These are phyloP conservation scores for Harpalus rubripes DNA, from an alignment of 2,888 invertebrate species.

Conservation along the genomic window DNA sequence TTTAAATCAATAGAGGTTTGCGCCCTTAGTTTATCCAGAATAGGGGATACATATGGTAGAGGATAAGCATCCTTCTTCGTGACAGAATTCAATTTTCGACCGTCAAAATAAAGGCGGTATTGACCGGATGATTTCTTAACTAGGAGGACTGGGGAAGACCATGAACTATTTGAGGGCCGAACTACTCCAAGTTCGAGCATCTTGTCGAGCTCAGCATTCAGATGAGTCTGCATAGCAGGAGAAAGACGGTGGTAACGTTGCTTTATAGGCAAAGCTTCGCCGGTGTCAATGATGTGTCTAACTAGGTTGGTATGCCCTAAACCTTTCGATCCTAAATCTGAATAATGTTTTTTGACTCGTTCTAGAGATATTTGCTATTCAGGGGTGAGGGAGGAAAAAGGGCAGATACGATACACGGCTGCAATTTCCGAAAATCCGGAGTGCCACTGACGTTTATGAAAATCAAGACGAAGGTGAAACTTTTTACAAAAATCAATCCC, in stretches of 20 bases:
- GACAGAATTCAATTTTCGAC: not conserved
- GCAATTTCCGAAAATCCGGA: too few species aligned
- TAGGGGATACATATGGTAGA: not conserved
- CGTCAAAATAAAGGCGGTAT: not conserved
- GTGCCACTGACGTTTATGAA: too few species aligned
- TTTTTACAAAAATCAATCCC: too few species aligned
- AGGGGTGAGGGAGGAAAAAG: too few species aligned
- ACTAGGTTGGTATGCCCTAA: conserved; percentile 11
- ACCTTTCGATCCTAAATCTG: too few species aligned
- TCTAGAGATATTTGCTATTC: too few species aligned
- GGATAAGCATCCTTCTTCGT: conserved; percentile 64
- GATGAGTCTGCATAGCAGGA: conserved; percentile 62
- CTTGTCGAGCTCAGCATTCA: not conserved
- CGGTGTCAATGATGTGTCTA: conserved; percentile 65
- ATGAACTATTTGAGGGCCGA: not conserved
- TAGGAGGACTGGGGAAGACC: not conserved
- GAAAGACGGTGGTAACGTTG: conserved; percentile 69
- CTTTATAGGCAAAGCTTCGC: conserved; percentile 67
- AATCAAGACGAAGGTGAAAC: too few species aligned
- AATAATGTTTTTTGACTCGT: not conserved
- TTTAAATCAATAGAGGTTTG: conserved; percentile 14
- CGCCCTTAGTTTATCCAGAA: not conserved
- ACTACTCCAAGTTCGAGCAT: not conserved
- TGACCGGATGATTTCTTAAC: not conserved
- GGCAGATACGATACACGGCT: too few species aligned